phyloP scores from a whole-genome alignment of 2,888 invertebrate species.

The Tortricodes alternella region DNA sequence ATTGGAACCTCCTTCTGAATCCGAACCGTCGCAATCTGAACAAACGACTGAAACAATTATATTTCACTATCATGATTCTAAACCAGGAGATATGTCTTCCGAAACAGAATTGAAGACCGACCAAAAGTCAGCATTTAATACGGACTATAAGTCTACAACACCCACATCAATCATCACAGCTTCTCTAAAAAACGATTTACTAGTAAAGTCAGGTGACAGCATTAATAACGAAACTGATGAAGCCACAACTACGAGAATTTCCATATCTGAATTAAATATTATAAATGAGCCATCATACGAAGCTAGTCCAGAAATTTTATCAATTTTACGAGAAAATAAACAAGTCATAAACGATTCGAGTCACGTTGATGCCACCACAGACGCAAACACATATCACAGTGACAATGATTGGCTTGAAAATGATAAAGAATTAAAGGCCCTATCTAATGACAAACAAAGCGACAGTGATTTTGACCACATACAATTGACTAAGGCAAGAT shows the following conservation, averaged over 20 bases:
- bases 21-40: constrained; percentile 20
- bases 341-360: constrained; percentile 25
- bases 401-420: constrained; percentile 60
- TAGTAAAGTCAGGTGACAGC: background rate
- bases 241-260: constrained; percentile 48
- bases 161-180: background rate
- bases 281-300: constrained; percentile 57
- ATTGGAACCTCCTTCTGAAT: too few species aligned
- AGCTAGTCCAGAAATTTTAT: constrained; percentile 54
- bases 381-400: constrained; percentile 28
- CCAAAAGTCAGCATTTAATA: background rate
- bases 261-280: constrained; percentile 50
- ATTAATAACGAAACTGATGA: constrained; percentile 33
- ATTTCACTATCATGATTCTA: background rate
- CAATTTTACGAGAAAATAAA: constrained; percentile 46
- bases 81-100: background rate
- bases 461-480: constrained; percentile 36
- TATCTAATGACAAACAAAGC: constrained; percentile 7
- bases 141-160: background rate
- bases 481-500: constrained; percentile 52
- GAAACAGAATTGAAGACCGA: background rate
- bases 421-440: constrained; percentile 20
- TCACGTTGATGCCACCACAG: constrained; percentile 24
- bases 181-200: background rate
- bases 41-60: constrained; percentile 10